Percentiles rank a stretch among this genome's conserved stretches.
Evolutionary conservation across 2,797 vertebrate species (phyloP).

Genomic region (Cyprinella venusta): DNA sequence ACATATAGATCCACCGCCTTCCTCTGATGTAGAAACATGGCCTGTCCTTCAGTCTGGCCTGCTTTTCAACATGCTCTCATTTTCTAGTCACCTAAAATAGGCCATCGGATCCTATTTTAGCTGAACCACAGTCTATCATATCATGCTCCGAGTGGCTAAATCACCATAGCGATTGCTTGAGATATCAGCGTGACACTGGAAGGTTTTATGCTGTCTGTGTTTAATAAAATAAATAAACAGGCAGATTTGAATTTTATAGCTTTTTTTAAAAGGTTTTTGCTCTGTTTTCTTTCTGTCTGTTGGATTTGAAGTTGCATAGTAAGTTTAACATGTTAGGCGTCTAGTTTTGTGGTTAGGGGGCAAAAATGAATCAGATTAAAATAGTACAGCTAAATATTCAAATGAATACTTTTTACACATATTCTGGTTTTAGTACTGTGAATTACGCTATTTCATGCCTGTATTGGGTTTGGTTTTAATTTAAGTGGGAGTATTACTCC

Average conservation of each 20-base stretch:
- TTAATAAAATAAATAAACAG: not conserved
- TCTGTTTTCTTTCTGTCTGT: not conserved
- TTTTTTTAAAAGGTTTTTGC: not conserved
- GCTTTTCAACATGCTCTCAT: constrained; percentile 44
- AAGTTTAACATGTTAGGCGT: not conserved
- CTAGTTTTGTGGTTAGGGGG: not conserved
- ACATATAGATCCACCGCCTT: not conserved
- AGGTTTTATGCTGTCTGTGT: not conserved
- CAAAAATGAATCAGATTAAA: not conserved
- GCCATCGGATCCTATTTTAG: constrained; percentile 42
- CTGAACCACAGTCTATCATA: constrained; percentile 21
- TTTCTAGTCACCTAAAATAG: constrained; percentile 40
- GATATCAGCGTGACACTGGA: not conserved
- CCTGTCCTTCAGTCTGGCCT: constrained; percentile 46
- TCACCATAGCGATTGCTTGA: constrained; percentile 5
- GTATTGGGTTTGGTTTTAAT: not conserved
- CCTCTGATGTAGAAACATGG: constrained; percentile 9
- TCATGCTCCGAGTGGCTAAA: constrained; percentile 5
- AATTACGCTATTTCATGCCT: not conserved
- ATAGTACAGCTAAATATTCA: not conserved
- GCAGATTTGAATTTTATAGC: not conserved
- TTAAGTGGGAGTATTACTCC: not conserved
- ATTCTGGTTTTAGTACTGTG: not conserved
- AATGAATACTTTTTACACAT: not conserved
- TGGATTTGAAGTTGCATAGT: not conserved